A percentile compares a stretch with the other conserved stretches of the same genome.
These are phyloP conservation scores for Turritopsis dohrnii DNA, from an alignment of 30 jellyfish, hydroid and myxozoan species.

Conservation along the genomic window DNA sequence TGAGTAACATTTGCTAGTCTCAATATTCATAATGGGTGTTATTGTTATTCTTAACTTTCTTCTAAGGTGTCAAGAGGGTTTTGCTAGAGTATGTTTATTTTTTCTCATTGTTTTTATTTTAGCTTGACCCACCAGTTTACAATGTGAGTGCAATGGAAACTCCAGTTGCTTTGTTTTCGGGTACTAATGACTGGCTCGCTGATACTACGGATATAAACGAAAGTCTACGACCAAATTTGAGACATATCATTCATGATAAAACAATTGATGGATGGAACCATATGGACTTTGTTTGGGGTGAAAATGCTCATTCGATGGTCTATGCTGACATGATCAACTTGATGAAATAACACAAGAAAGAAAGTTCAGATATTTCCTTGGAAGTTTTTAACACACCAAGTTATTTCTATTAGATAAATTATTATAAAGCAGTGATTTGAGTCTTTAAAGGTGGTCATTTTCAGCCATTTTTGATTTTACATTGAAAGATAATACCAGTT, in stretches of 20 bases:
- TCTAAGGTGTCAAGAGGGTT: too few species aligned
- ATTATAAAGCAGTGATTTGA: too few species aligned
- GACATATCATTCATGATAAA: conserved; percentile 36
- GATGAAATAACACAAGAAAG: background rate
- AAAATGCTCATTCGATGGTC: conserved; percentile 41
- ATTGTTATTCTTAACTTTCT: too few species aligned
- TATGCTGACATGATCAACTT: conserved; percentile 57
- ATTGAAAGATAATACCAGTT: too few species aligned
- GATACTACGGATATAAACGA: conserved; percentile 73
- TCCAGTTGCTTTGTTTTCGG: conserved; percentile 75
- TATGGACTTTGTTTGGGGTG: conserved; percentile 93
- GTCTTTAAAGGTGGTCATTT: too few species aligned
- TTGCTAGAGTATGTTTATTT: too few species aligned
- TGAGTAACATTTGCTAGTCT: too few species aligned
- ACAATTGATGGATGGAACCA: conserved; percentile 65
- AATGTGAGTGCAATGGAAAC: conserved; percentile 37
- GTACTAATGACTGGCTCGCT: conserved; percentile 83
- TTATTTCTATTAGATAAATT: background rate
- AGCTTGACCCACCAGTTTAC: conserved; percentile 48
- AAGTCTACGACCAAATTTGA: conserved; percentile 34
- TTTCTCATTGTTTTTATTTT: background rate
- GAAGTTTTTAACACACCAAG: background rate
- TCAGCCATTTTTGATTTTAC: too few species aligned
- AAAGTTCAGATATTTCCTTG: background rate
- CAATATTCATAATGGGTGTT: too few species aligned